Percentiles rank a stretch among this genome's conserved stretches.
Evolutionary conservation across 37 sponge, comb jelly and placozoan genomes (phyloP).

Genomic region (Crambe crambe): DNA sequence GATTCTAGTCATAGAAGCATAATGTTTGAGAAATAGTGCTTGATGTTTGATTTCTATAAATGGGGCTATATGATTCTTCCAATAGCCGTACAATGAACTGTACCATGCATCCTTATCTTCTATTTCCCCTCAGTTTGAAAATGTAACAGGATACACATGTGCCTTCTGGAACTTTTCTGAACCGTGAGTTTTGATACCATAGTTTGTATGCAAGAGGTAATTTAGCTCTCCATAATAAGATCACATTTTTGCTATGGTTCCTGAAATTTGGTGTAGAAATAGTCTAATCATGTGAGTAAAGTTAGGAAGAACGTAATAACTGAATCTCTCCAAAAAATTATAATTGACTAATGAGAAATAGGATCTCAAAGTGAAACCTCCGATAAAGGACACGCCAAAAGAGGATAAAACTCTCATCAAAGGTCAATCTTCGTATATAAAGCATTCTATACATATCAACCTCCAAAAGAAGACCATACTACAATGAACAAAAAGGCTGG

Average conservation of each 20-base stretch:
- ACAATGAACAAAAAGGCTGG: background rate
- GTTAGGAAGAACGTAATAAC: background rate
- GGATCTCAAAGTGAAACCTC: too few relatives aligned
- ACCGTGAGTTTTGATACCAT: constrained; percentile 8
- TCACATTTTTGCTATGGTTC: too few relatives aligned
- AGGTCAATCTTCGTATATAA: too few relatives aligned
- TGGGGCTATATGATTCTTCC: too few relatives aligned
- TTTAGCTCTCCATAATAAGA: background rate
- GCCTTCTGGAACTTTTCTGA: constrained; percentile 30
- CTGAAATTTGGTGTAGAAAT: background rate
- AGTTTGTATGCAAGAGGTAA: background rate
- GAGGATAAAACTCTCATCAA: too few relatives aligned
- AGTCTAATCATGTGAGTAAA: background rate
- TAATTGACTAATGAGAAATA: too few relatives aligned
- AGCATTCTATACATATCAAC: background rate
- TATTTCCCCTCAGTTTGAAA: background rate
- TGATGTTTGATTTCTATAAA: too few relatives aligned
- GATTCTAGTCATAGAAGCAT: too few relatives aligned
- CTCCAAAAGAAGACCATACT: background rate
- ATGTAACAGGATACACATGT: background rate
- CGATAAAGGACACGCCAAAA: too few relatives aligned
- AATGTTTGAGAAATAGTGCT: too few relatives aligned
- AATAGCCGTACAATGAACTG: background rate
- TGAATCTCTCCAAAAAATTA: background rate
- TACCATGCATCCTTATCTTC: too few relatives aligned